Evolutionary conservation across 30 jellyfish, hydroid and myxozoan species (phyloP).

Genomic region (Rhopilema esculentum): DNA sequence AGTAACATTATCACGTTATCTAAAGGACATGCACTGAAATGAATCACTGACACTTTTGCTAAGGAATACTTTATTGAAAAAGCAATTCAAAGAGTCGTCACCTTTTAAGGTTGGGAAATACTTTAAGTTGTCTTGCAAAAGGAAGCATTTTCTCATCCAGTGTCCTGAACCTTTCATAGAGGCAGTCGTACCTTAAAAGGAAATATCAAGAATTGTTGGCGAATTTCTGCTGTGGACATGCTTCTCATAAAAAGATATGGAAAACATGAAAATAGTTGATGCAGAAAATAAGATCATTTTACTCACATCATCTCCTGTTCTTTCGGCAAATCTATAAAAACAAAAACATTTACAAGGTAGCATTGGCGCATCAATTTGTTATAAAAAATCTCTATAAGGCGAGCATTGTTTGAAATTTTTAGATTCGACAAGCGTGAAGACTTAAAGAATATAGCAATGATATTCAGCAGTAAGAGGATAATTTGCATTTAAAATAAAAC

Average conservation of each 20-base stretch:
- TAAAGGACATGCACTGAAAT: too few relatives aligned
- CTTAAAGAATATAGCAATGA: too few relatives aligned
- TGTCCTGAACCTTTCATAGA: not conserved
- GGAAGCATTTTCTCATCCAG: constrained; percentile 26
- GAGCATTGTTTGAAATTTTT: too few relatives aligned
- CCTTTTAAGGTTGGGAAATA: constrained; percentile 36
- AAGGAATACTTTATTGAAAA: not conserved
- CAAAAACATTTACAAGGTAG: not conserved
- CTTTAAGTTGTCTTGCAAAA: constrained; percentile 18
- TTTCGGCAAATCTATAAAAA: not conserved
- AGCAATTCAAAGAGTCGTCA: not conserved
- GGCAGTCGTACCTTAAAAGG: constrained; percentile 26
- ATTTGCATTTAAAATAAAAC: too few relatives aligned
- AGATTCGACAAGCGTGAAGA: too few relatives aligned
- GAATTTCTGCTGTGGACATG: too few relatives aligned
- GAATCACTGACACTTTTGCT: not conserved
- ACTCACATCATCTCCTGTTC: not conserved
- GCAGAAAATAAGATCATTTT: not conserved
- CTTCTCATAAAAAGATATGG: not conserved
- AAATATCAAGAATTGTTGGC: too few relatives aligned
- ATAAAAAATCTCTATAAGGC: too few relatives aligned
- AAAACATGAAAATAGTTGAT: not conserved
- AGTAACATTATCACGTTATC: too few relatives aligned
- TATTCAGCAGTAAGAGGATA: too few relatives aligned
- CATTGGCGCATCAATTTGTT: not conserved